phyloP scores from a whole-genome alignment of 92 coral and sea anemone genomes.

The Actinernus sp. region DNA sequence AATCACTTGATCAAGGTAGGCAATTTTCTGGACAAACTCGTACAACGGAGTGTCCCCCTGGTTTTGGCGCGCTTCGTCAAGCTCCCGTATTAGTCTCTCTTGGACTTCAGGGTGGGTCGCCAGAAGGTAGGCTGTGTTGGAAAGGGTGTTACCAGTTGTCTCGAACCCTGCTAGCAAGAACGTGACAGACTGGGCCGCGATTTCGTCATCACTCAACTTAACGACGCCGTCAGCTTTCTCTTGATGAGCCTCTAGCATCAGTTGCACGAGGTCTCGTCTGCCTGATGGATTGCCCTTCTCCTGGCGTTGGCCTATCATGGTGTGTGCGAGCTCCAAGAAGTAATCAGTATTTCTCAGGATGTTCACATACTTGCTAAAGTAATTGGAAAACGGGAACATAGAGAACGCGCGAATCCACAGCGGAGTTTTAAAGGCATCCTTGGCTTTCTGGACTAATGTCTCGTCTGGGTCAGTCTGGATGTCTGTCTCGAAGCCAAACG shows the following conservation, averaged over 20 bases:
- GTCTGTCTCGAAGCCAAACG: slow-evolving; percentile 47
- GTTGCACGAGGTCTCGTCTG: slow-evolving; percentile 74
- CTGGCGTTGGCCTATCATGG: slow-evolving; percentile 44
- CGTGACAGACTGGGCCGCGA: slow-evolving; percentile 71
- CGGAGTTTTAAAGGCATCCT: slow-evolving; percentile 33
- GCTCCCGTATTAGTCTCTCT: slow-evolving; percentile 60
- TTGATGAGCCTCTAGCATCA: slow-evolving; percentile 74
- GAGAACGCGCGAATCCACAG: slow-evolving; percentile 37
- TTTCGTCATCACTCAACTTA: slow-evolving; percentile 68
- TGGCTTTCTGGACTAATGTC: slow-evolving; percentile 22
- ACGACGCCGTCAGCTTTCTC: slow-evolving; percentile 23
- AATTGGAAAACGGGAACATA: slow-evolving; percentile 66
- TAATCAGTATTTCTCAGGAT: slow-evolving; percentile 34
- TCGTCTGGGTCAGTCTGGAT: slow-evolving; percentile 53
- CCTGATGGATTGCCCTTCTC: slow-evolving; percentile 33
- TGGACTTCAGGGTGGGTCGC: slow-evolving; percentile 71
- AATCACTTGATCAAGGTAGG: slow-evolving; percentile 76
- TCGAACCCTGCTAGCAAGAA: slow-evolving; percentile 81
- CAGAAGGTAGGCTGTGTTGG: slow-evolving; percentile 57
- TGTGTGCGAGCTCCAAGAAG: slow-evolving; percentile 50
- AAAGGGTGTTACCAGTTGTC: slow-evolving; percentile 67
- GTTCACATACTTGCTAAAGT: slow-evolving; percentile 31
- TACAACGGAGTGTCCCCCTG: slow-evolving; percentile 33
- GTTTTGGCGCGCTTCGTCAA: slow-evolving; percentile 50
- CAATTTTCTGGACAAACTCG: slow-evolving; percentile 66